phyloP scores from a whole-genome alignment of 30 jellyfish, hydroid and myxozoan genomes.

The Pseudorhiza aurosa region DNA sequence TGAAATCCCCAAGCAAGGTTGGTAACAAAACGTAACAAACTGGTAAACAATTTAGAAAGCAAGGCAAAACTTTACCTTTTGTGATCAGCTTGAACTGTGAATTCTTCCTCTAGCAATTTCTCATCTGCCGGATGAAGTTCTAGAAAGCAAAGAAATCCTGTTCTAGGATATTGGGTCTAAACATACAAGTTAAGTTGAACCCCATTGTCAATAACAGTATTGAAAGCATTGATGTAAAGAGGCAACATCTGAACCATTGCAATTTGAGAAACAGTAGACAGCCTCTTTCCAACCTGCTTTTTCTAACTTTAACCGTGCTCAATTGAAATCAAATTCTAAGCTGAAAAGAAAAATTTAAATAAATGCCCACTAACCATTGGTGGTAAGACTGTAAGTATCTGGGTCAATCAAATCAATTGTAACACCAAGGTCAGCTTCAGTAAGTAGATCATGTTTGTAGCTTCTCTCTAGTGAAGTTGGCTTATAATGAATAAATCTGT shows the following conservation, averaged over 20 bases:
- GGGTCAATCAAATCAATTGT: constrained; percentile 93
- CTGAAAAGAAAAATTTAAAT: background rate
- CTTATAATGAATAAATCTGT: constrained; percentile 89
- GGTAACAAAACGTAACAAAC: too few relatives aligned
- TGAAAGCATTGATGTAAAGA: too few relatives aligned
- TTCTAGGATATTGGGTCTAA: background rate
- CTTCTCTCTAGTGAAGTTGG: constrained; percentile 95
- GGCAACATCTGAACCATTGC: too few relatives aligned
- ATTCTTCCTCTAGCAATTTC: constrained; percentile 87
- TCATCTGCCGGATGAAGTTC: constrained; percentile 94
- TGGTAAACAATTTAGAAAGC: too few relatives aligned
- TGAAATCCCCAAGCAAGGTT: too few relatives aligned
- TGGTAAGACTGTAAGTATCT: constrained; percentile 78
- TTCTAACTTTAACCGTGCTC: too few relatives aligned
- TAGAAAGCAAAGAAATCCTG: background rate
- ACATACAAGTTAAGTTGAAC: too few relatives aligned
- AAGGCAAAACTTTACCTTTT: constrained; percentile 67
- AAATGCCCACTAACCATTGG: constrained; percentile 58
- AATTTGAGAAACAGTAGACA: too few relatives aligned
- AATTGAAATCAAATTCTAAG: too few relatives aligned
- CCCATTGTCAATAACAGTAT: too few relatives aligned
- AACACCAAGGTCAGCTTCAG: constrained; percentile 98
- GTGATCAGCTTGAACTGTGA: constrained; percentile 80
- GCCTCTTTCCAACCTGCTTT: too few relatives aligned
- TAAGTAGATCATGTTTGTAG: constrained; percentile 89